A percentile compares a stretch with the other conserved stretches of the same genome.
Evolutionary conservation across 2,113 vertebrate species (phyloP).

Genomic region (Notiomystis cincta): DNA sequence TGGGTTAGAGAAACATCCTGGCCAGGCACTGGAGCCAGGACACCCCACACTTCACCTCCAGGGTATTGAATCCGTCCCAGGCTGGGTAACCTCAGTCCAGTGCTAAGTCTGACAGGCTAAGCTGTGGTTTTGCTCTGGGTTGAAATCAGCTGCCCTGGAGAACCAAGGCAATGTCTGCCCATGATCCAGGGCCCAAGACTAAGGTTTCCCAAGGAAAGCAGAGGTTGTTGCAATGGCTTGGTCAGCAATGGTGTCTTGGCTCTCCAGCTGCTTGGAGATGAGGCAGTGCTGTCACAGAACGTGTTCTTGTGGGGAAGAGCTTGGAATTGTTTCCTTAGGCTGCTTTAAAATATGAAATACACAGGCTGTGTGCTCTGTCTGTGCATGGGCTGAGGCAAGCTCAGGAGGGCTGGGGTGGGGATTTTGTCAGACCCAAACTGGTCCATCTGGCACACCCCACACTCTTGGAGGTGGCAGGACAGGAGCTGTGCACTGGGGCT

Average conservation of each 20-base stretch:
- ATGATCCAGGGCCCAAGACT: rapidly evolving
- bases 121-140: background rate
- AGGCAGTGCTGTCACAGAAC: background rate
- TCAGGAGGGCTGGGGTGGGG: rapidly evolving
- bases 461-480: background rate
- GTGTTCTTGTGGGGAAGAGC: rapidly evolving
- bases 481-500: background rate
- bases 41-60: background rate
- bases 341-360: background rate
- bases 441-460: background rate
- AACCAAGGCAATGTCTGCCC: background rate
- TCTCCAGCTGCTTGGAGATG: background rate
- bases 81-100: rapidly evolving
- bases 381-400: rapidly evolving
- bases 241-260: background rate
- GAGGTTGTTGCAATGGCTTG: rapidly evolving
- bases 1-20: background rate
- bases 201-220: background rate
- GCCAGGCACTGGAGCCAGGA: background rate
- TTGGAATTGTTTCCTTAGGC: background rate
- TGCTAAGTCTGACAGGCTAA: background rate
- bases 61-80: background rate
- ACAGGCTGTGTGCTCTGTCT: rapidly evolving
- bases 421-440: background rate
- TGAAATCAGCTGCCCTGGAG: background rate